phyloP scores from a whole-genome alignment of 2,888 invertebrate genomes.

The Zaprionus lineosus region DNA sequence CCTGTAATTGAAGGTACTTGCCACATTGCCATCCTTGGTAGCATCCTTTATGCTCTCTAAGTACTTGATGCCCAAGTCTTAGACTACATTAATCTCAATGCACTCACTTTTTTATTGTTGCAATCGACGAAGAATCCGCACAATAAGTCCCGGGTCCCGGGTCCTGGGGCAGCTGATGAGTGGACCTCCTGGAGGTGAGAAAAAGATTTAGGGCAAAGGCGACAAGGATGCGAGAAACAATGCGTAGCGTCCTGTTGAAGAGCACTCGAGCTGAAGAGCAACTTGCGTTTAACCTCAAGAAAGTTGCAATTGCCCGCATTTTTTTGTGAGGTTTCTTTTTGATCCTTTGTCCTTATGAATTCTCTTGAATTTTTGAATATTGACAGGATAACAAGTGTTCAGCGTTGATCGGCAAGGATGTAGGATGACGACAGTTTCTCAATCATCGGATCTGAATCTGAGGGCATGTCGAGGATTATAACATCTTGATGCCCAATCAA shows the following conservation, averaged over 20 bases:
- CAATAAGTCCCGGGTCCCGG: slow-evolving; percentile 41
- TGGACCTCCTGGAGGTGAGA: slow-evolving; percentile 83
- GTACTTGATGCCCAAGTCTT: slow-evolving; percentile 70
- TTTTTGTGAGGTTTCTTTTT: slow-evolving; percentile 17
- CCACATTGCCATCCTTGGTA: slow-evolving; percentile 37
- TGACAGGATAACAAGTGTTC: slow-evolving; percentile 79
- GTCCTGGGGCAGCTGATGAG: slow-evolving; percentile 68
- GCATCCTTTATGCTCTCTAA: slow-evolving; percentile 35
- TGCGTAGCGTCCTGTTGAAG: too few species aligned
- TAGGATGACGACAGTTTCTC: slow-evolving; percentile 52
- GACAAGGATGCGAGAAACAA: slow-evolving; percentile 35
- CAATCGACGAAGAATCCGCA: slow-evolving; percentile 49
- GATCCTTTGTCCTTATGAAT: slow-evolving; percentile 34
- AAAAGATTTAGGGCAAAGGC: slow-evolving; percentile 72
- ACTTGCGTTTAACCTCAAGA: slow-evolving; percentile 80
- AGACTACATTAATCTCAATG: slow-evolving; percentile 56
- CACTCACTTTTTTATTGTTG: slow-evolving; percentile 63
- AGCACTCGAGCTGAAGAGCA: slow-evolving; percentile 58
- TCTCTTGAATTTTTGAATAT: slow-evolving; percentile 54
- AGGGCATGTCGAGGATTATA: slow-evolving; percentile 48
- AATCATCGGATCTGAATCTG: background rate
- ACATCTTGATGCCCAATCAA: slow-evolving; percentile 63
- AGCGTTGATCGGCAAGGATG: slow-evolving; percentile 72
- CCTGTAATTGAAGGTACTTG: slow-evolving; percentile 48
- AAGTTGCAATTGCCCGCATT: slow-evolving; percentile 76